Conservation (phyloP, 2,888 invertebrate genomes). For the Ornithoptera priamus region DNA sequence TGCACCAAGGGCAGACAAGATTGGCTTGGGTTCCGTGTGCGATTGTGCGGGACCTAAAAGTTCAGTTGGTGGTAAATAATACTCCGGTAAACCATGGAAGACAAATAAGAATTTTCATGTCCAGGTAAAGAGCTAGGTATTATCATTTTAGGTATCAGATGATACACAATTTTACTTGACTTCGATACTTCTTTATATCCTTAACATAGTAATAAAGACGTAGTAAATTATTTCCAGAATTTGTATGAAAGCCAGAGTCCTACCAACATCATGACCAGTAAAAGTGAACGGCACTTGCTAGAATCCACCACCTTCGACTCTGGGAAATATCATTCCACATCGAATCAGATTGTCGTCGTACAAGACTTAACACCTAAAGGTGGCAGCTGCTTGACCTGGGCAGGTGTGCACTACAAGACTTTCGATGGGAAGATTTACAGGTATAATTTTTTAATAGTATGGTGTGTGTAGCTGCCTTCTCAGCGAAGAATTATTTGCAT, state of each 20-base stretch:
- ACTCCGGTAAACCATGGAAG: too few species aligned
- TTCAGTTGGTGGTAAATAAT: too few species aligned
- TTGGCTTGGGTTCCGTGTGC: too few species aligned
- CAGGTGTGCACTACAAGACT: conserved; percentile 89
- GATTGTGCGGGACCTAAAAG: too few species aligned
- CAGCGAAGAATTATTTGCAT: too few species aligned
- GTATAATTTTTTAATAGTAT: conserved; percentile 50
- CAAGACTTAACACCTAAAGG: conserved; percentile 78
- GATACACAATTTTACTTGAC: too few species aligned
- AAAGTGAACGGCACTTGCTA: background rate
- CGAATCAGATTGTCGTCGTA: conserved; percentile 49
- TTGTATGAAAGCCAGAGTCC: conserved; percentile 2
- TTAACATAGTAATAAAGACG: background rate
- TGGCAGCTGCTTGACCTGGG: conserved; percentile 89
- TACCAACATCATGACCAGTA: conserved; percentile 15
- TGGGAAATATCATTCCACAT: conserved; percentile 31
- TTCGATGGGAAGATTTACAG: conserved; percentile 90
- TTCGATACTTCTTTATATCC: background rate
- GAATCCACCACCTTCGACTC: conserved; percentile 29
- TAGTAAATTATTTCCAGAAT: background rate
- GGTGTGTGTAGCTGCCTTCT: too few species aligned
- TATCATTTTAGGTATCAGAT: too few species aligned
- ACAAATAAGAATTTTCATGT: too few species aligned
- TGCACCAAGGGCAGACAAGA: too few species aligned
- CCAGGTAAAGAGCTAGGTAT: too few species aligned